Base-by-base conservation (phyloP, 2,888 invertebrate species). In the Caenorhabditis angaria region DNA sequence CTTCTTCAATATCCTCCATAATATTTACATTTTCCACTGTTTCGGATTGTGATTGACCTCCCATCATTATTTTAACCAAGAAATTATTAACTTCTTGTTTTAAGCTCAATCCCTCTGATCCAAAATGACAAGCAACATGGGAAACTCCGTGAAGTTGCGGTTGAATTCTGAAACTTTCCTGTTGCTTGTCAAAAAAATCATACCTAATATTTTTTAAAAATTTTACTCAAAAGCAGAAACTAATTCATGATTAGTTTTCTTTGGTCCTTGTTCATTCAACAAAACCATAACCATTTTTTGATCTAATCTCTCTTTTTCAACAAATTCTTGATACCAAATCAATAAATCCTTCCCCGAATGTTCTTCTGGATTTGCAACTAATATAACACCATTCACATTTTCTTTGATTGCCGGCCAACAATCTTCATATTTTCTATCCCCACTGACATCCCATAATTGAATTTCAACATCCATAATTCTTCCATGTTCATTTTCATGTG, bases 321-420 rank as follows among this genome's bases (percentile, higher is more conserved):
- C 66, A 47, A 70, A 73, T 24, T 73, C 80, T 27, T 50, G 32
- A 29, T 55, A 85, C 86, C 86, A 86, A 29, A 72, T 48, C 18
- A 83, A 67, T 22, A 86, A 70, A 57, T 86, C 83, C 8, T 66
- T 72, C 20, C 84, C 83, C 12, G 63, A 61, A 68, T 80, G 72
- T 32, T 66, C 70, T 55, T 90, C 90, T 14, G 90, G 90, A 80
- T 90, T 90, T 86, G 91, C 92, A 0, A 93, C 92, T 72, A 93
- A 90, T 70, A 93, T 90, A 8, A 92, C 91, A 8, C 93, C 93
- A 75, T 92, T 90, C 0, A 91, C 90, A 75, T 92, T 92, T 75
- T 91, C 89, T 54, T 92, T 91, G 70, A 93, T 90, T 0, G 92
- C 92, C 32, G 93, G 92, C 93, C 93, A 93, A 84, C 93, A 93